phyloP scores from a whole-genome alignment of 1,140 invertebrate genomes.

The Monochamus saltuarius region DNA sequence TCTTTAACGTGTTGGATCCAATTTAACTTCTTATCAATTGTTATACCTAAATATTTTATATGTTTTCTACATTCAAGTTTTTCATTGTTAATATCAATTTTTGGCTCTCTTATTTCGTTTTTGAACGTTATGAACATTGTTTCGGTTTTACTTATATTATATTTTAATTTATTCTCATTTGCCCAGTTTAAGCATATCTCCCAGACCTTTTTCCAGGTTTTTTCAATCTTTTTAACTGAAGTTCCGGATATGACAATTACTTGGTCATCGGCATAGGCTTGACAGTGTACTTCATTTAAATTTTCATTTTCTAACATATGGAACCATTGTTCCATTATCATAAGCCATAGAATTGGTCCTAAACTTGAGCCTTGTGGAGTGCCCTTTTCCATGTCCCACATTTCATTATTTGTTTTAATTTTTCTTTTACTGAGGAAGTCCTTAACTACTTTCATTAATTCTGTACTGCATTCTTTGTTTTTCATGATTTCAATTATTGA shows the following conservation, averaged over 20 bases:
- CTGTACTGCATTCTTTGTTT: too few species aligned
- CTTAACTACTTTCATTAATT: too few species aligned
- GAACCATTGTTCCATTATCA: neutral
- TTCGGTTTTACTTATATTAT: neutral
- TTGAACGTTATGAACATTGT: neutral
- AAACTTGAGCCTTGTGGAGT: too few species aligned
- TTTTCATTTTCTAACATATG: neutral
- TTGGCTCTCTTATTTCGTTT: neutral
- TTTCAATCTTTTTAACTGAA: neutral
- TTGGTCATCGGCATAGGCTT: neutral
- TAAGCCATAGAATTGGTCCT: too few species aligned
- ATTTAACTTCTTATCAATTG: neutral
- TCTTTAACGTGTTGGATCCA: too few species aligned
- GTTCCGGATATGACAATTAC: neutral
- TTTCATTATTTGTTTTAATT: too few species aligned
- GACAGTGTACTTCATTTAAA: too few species aligned
- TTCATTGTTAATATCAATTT: neutral
- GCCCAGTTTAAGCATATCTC: neutral
- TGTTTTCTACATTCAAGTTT: neutral
- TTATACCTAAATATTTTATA: neutral
- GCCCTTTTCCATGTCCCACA: too few species aligned
- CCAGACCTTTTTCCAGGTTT: neutral
- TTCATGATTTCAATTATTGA: too few species aligned
- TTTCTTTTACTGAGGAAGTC: too few species aligned
- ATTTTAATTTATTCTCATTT: neutral